These are phyloP conservation scores for Phorcus lineatus DNA, from an alignment of 2,888 invertebrate genomes.

Conservation along the genomic window DNA sequence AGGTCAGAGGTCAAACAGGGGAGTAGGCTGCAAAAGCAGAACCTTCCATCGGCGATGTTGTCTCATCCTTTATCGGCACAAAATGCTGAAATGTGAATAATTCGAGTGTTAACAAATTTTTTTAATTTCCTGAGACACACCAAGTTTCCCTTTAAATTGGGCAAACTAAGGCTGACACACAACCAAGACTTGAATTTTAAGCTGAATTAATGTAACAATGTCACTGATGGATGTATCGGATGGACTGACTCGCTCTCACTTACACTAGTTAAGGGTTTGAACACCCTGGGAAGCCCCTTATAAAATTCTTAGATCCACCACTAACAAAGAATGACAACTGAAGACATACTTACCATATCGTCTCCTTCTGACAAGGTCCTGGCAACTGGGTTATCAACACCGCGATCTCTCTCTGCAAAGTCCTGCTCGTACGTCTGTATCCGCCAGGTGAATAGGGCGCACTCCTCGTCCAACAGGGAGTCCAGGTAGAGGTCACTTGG, in stretches of 20 bases:
- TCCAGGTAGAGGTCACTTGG: slow-evolving; percentile 40
- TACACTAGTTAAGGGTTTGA: too few relatives aligned
- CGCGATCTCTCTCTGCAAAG: background rate
- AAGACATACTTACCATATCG: slow-evolving; percentile 45
- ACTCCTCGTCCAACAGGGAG: slow-evolving; percentile 52
- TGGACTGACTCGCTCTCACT: too few relatives aligned
- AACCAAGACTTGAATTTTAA: too few relatives aligned
- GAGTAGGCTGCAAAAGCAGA: slow-evolving; percentile 1
- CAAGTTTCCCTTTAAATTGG: too few relatives aligned
- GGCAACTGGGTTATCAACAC: slow-evolving; percentile 47
- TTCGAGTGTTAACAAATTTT: background rate
- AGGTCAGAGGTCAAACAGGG: background rate
- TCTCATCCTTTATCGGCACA: slow-evolving; percentile 40
- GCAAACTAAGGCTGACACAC: too few relatives aligned
- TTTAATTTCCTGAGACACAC: too few relatives aligned
- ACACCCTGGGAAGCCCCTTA: too few relatives aligned
- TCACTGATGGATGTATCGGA: too few relatives aligned
- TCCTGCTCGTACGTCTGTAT: slow-evolving; percentile 28
- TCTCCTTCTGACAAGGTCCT: slow-evolving; percentile 47
- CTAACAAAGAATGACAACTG: too few relatives aligned
- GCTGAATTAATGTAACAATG: too few relatives aligned
- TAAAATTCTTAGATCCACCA: too few relatives aligned
- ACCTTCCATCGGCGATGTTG: background rate
- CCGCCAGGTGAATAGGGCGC: slow-evolving; percentile 47
- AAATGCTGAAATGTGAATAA: slow-evolving; percentile 40